Conservation (phyloP, 2,113 vertebrate genomes). For the Corythoichthys intestinalis region DNA sequence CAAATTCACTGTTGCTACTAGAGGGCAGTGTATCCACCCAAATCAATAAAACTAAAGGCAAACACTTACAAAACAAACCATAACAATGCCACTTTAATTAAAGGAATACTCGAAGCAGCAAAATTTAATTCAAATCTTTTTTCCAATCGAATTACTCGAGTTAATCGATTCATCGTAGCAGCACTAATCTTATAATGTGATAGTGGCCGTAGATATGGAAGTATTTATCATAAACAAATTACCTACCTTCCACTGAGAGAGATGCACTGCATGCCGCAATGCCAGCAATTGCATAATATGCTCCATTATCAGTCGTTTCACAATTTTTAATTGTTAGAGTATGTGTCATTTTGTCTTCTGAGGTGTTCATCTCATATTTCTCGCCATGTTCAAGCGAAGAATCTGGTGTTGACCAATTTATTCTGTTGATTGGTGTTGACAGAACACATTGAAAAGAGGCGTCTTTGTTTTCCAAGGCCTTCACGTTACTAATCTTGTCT, state of each 20-base stretch:
- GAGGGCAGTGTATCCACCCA: too few species aligned
- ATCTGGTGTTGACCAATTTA: conserved; percentile 75
- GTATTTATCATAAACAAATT: neutral
- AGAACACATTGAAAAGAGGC: conserved; percentile 76
- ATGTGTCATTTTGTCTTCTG: conserved; percentile 80
- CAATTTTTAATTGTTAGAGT: conserved; percentile 71
- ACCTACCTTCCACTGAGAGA: conserved; percentile 79
- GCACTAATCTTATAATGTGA: too few species aligned
- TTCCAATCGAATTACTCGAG: too few species aligned
- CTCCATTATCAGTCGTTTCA: conserved; percentile 69
- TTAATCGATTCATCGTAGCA: too few species aligned
- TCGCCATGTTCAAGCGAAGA: conserved; percentile 58
- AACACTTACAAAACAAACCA: too few species aligned
- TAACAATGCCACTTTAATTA: too few species aligned
- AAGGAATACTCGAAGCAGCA: too few species aligned
- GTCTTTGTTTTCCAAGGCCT: conserved; percentile 65
- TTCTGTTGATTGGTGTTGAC: conserved; percentile 66
- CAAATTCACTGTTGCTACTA: too few species aligned
- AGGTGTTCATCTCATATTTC: conserved; percentile 73
- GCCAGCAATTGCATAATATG: conserved; percentile 75
- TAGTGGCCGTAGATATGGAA: too few species aligned
- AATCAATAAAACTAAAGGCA: too few species aligned
- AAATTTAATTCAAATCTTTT: too few species aligned
- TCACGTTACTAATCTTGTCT: conserved; percentile 57
- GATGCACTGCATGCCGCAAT: conserved; percentile 74